Conservation (phyloP, 2,888 invertebrate genomes). For the Embidobia sp. region DNA sequence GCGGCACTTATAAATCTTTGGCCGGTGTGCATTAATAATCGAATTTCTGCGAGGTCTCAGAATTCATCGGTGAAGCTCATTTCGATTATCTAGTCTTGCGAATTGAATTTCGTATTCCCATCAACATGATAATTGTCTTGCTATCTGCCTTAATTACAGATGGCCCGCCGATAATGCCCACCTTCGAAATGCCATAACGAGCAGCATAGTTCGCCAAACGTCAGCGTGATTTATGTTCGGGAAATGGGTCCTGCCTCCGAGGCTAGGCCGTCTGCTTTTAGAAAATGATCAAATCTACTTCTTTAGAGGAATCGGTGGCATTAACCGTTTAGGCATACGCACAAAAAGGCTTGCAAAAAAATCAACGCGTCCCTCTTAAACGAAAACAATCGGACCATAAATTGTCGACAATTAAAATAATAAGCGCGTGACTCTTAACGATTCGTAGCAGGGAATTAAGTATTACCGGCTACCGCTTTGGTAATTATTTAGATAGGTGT, state of each 20-base stretch:
- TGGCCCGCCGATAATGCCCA: conserved; percentile 77
- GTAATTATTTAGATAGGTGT: too few species aligned
- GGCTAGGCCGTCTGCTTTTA: conserved; percentile 75
- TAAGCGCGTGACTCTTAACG: conserved; percentile 2
- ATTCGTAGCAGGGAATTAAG: neutral
- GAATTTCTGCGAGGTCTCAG: conserved; percentile 43
- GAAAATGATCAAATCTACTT: conserved; percentile 69
- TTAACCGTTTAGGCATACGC: conserved; percentile 33
- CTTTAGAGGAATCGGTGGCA: conserved; percentile 40
- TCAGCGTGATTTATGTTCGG: conserved; percentile 80
- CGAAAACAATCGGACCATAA: conserved; percentile 13
- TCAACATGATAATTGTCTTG: conserved; percentile 68
- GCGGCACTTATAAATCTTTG: conserved; percentile 28
- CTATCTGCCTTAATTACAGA: conserved; percentile 78
- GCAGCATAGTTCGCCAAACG: conserved; percentile 69
- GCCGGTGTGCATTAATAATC: conserved; percentile 42
- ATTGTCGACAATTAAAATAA: conserved; percentile 23
- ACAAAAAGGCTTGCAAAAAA: conserved; percentile 15
- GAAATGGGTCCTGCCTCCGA: conserved; percentile 79
- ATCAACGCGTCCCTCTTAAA: conserved; percentile 7
- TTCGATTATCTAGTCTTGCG: conserved; percentile 59
- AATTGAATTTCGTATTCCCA: conserved; percentile 77
- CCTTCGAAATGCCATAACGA: conserved; percentile 76
- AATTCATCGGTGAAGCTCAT: conserved; percentile 30
- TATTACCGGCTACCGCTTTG: too few species aligned